Evolutionary conservation across 2,888 invertebrate genomes (phyloP), one percentile per base, ranked within the genome.

Genomic region (Pecten maximus): DNA sequence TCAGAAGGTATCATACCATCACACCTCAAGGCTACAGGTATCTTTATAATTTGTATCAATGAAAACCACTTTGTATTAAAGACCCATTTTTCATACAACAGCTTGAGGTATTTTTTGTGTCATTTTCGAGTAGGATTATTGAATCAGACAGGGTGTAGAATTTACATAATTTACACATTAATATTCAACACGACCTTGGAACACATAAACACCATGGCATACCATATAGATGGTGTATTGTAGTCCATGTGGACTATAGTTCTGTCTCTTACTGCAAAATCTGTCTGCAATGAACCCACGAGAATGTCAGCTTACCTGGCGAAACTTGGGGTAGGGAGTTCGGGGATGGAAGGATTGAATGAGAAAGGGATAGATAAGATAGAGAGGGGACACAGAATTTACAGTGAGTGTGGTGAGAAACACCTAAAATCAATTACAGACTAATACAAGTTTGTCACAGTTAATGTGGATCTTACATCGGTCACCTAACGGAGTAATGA

Each of bases 81-180:
- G 74, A 74, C 23, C 12, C 28, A 28, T 74, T 74, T 74, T 28
- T 35, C 74, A 74, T 74, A 74, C 8, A 74, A 74, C 74, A 74
- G 74, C 28, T 74, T 74, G 0, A 28, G 6, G 74, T 35, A 35
- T 74, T 74, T 74, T 74, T 74, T 74, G 74, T 74, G 74, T 28
- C 74, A 74, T 74, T 74, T 28, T 35, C 74, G 74, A 74, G 12
- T 74, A 8, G 74, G 74, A 74, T 74, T 74, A 74, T 74, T 74
- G 74, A 74, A 74, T 74, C 74, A 74, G 74, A 28, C 74, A 28
- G 28, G 28, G 74, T 74, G 35, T 1, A 35, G 23, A 74, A 74
- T 74, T 74, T 74, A 74, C 74, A 74, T 74, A 74, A 74, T 74
- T 74, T 74, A 16, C 74, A 74, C 74, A 74, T 74, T 74, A 74